phyloP scores from a whole-genome alignment of 2,888 invertebrate genomes.

The Drosophila pseudotalamancana region DNA sequence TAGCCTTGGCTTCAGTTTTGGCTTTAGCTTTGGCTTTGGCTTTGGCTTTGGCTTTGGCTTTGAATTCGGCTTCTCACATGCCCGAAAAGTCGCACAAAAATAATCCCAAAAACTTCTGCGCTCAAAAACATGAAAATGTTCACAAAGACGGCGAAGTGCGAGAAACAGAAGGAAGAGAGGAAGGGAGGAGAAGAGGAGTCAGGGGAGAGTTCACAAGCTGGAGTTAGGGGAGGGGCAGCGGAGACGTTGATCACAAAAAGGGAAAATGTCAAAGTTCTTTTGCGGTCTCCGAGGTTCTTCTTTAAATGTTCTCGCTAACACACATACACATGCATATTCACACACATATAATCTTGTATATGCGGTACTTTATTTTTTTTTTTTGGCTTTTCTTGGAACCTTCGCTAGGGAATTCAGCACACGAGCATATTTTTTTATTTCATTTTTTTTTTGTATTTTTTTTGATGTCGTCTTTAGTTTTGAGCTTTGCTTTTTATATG shows the following conservation, averaged over 20 bases:
- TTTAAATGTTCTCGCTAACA: slow-evolving; percentile 72
- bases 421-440: slow-evolving; percentile 43
- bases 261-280: slow-evolving; percentile 78
- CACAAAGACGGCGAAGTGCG: slow-evolving; percentile 50
- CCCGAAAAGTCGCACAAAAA: slow-evolving; percentile 72
- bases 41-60: slow-evolving; percentile 22
- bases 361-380: neutral
- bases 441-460: slow-evolving; percentile 25
- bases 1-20: slow-evolving; percentile 13
- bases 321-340: slow-evolving; percentile 10
- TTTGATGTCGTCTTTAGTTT: slow-evolving; percentile 34
- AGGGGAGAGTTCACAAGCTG: no score
- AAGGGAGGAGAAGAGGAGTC: slow-evolving; percentile 1
- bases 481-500: slow-evolving; percentile 26
- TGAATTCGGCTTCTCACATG: slow-evolving; percentile 53
- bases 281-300: slow-evolving; percentile 78
- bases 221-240: slow-evolving; percentile 14
- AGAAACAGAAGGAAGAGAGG: neutral
- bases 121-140: slow-evolving; percentile 73
- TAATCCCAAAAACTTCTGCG: slow-evolving; percentile 74
- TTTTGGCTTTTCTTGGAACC: slow-evolving; percentile 65
- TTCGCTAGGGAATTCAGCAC: slow-evolving; percentile 67
- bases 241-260: slow-evolving; percentile 69
- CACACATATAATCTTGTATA: neutral
- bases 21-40: slow-evolving; percentile 49